Conservation (phyloP, 2,797 vertebrate genomes). For the Allobates femoralis region DNA sequence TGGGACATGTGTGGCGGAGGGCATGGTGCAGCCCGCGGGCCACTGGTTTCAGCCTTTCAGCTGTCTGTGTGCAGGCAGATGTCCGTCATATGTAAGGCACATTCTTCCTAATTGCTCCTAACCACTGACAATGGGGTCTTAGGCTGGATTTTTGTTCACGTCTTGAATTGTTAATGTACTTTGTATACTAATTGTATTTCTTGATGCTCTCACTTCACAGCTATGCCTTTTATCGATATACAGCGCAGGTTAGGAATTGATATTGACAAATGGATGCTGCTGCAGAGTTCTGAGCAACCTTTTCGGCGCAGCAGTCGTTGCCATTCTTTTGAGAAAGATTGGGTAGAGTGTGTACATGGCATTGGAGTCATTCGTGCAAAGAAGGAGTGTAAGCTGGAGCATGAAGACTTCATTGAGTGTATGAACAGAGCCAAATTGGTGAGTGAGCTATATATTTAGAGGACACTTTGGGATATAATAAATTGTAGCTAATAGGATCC, state of each 20-base stretch:
- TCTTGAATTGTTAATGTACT: neutral
- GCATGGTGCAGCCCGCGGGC: too few relatives aligned
- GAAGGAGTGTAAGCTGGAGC: constrained; percentile 85
- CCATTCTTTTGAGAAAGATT: constrained; percentile 93
- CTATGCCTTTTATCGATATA: constrained; percentile 88
- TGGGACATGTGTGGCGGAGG: too few relatives aligned
- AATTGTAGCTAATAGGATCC: neutral
- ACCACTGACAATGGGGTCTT: neutral
- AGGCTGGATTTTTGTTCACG: too few relatives aligned
- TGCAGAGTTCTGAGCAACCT: constrained; percentile 82
- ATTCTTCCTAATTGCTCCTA: neutral
- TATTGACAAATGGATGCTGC: constrained; percentile 80
- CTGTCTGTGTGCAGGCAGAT: too few relatives aligned
- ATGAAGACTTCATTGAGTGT: constrained; percentile 90
- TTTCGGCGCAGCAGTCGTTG: constrained; percentile 72
- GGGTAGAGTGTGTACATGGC: constrained; percentile 86
- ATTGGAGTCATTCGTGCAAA: constrained; percentile 84
- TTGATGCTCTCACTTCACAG: constrained; percentile 59
- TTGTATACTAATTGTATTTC: neutral
- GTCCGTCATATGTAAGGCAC: too few relatives aligned
- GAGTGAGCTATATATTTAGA: constrained; percentile 61
- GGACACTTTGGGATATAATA: neutral
- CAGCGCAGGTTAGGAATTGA: constrained; percentile 82
- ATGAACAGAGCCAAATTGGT: constrained; percentile 83
- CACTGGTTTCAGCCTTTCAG: too few relatives aligned